Evolutionary conservation across 92 coral and sea anemone genomes (phyloP), one percentile per base, ranked within the genome.

Genomic region (Palythoa heliodiscus): DNA sequence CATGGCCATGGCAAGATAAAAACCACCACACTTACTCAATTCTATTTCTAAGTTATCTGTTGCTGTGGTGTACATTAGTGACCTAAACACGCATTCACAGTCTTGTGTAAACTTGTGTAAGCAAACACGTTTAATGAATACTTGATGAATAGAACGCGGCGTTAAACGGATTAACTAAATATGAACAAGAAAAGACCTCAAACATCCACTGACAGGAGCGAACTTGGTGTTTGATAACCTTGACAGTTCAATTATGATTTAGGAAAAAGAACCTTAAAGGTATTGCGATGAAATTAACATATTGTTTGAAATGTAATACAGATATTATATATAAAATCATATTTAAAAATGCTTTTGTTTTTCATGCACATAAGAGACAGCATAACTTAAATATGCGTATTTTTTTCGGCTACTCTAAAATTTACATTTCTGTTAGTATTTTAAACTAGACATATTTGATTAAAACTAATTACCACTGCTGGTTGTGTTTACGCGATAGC

Each of bases 41-140:
- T 38, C 40, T 52, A 14, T 66, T 24, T 64, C n/a, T 78, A 73
- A 72, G 70, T 89, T 80, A 86, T 84, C 10, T 66, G 38, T 40
- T 72, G 35, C 29, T 24, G 70, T 71, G 78, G 69, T 57, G 83
- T 69, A 47, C 57, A 57, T 75, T 86, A 76, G 87, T 75, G 89
- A 89, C 70, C 47, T 39, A 86, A 86, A 66, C 92, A 75, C 79
- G 89, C 75, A 76, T 29, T 38, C 14, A 76, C 37, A 69, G 17
- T 11, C 71, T 25, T 69, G 17, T 69, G 58, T 47, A n/a, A 20
- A 60, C 52, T 86, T 75, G 71, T 66, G 73, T 89, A 75, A 82
- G 92, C 72, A 89, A 89, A 86, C 77, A 89, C 29, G 66, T 37
- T 25, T 80, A 80, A 80, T 80, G 84, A 80, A 80, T 64, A 14